A percentile compares a stretch with the other conserved stretches of the same genome.
These are phyloP conservation scores for Nasonia longicornis DNA, from an alignment of 1,140 invertebrate genomes.

Conservation along the genomic window DNA sequence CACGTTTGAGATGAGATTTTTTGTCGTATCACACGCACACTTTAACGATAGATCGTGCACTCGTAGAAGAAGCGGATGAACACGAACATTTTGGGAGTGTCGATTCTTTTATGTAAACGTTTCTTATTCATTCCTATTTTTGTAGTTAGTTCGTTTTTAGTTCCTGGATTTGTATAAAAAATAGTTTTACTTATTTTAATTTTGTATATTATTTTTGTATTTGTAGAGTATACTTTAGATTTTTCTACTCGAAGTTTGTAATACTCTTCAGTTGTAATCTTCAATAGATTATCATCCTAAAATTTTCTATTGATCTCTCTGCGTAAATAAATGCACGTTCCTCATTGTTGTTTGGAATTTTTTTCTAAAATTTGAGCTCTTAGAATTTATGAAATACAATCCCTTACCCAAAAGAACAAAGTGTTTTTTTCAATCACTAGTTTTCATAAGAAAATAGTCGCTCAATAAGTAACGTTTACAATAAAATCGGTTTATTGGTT, in stretches of 20 bases:
- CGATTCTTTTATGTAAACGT: background rate
- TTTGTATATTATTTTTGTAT: background rate
- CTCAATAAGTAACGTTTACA: slow-evolving; percentile 1
- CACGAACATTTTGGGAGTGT: background rate
- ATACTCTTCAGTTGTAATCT: background rate
- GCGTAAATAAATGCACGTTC: slow-evolving; percentile 1
- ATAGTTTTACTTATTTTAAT: slow-evolving; percentile 1
- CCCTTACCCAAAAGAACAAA: background rate
- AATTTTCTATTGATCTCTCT: slow-evolving; percentile 1
- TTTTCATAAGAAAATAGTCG: background rate
- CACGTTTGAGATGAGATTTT: background rate
- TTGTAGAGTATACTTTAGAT: background rate
- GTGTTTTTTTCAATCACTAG: background rate
- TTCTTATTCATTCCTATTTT: slow-evolving; percentile 4
- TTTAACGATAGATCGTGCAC: slow-evolving; percentile 2
- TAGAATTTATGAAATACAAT: background rate
- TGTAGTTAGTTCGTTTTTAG: slow-evolving; percentile 1
- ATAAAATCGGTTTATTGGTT: background rate
- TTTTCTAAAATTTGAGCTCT: background rate
- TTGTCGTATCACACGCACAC: background rate
- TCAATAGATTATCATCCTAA: background rate
- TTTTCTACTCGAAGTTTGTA: background rate
- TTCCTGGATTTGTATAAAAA: background rate
- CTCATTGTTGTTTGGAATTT: slow-evolving; percentile 1
- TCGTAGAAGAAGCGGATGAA: background rate